Evolutionary conservation across 2,797 vertebrate genomes (phyloP), one percentile per base, ranked within the genome.

Genomic region (Mus caroli): DNA sequence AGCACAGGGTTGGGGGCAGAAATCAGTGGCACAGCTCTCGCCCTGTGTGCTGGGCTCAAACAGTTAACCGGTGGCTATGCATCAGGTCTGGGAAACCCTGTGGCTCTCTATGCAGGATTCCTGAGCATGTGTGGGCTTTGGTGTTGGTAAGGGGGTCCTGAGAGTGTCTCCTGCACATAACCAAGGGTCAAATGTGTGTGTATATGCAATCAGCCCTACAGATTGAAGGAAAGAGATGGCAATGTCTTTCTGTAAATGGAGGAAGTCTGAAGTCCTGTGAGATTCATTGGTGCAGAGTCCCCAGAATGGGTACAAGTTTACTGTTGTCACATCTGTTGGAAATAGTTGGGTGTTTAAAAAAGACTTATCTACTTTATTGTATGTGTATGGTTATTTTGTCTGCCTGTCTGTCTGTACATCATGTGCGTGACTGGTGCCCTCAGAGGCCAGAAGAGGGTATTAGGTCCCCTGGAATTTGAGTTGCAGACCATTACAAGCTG

Each of bases 251-350:
- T 60, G 6, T 6, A 69, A 82, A 34, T 56, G 62, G 56, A 80
- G 54, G 40, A 60, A 37, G 26, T 20, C 24, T 11, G 17, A 82
- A 60, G 58, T 2, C 62, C 75, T 64, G 17, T 84, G 91, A 79
- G 54, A 20, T 80, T 12, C 71, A 10, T 43, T 82, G 60, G 8
- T 13, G 6, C 4, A 19, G 73, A 58, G 24, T 22, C 78, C 46
- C 28, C 10, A 0, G 6, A 73, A 64, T 1, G 1, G 0, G 17
- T 0, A n/a, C 28, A 69, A 75, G 26, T 46, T 26, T 22, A 58
- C n/a, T 80, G 89, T 12, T 52, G 1, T 31, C 3, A 13, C 2
- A 0, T 86, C 91, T 84, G 56, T 82, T 37, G 34, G 22, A 6
- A 26, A 40, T 14, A 37, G 54, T 40, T 75, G 26, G 67, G 73